These are phyloP conservation scores for Ptiloglossa arizonensis DNA, from an alignment of 1,140 invertebrate species.

Conservation along the genomic window DNA sequence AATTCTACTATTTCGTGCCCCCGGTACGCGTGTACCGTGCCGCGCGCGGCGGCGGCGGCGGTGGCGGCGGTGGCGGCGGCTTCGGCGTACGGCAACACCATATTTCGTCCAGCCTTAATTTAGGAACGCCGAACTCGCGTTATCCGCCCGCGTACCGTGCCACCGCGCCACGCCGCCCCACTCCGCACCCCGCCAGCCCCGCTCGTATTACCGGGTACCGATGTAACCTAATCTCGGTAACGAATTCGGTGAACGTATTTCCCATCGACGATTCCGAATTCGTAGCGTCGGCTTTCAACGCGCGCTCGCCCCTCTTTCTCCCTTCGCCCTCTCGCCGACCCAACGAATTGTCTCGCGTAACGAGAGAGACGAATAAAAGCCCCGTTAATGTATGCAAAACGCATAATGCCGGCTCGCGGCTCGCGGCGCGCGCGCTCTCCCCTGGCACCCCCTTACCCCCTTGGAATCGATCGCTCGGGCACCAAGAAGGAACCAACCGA, in stretches of 20 bases:
- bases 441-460: no score
- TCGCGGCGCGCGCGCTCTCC: neutral
- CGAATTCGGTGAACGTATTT: conserved; percentile 56
- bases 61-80: no score
- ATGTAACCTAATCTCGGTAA: conserved; percentile 58
- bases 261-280: conserved; percentile 42
- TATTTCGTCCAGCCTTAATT: conserved; percentile 62
- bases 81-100: conserved; percentile 50
- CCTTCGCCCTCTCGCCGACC: no score
- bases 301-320: no score
- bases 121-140: conserved; percentile 45
- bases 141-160: neutral
- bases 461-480: neutral
- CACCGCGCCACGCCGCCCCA: neutral
- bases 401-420: conserved; percentile 11
- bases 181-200: neutral
- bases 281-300: conserved; percentile 9
- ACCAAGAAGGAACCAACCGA: conserved; percentile 8
- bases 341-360: conserved; percentile 30
- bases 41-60: no score
- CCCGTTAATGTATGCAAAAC: conserved; percentile 43
- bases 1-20: conserved; percentile 69
- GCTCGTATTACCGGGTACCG: conserved; percentile 38
- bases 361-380: conserved; percentile 14
- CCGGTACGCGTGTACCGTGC: conserved; percentile 31